phyloP scores from a whole-genome alignment of 2,888 invertebrate genomes.

The Trissoscelio sp. region DNA sequence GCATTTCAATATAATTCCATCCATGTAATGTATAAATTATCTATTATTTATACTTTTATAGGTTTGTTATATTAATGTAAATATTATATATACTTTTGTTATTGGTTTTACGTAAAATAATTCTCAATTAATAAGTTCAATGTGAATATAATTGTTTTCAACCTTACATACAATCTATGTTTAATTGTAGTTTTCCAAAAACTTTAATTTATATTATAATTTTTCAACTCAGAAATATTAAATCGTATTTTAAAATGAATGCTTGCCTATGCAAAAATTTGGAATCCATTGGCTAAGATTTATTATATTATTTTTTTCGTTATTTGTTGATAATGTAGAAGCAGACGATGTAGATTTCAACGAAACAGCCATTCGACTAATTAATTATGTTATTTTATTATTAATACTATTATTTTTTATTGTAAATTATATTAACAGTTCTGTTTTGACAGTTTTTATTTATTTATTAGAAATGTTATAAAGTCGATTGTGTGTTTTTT shows the following conservation, averaged over 20 bases:
- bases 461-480: too few species aligned
- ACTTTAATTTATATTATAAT: neutral
- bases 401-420: too few species aligned
- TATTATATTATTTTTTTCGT: constrained; percentile 25
- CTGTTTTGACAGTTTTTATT: too few species aligned
- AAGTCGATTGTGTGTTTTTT: too few species aligned
- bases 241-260: constrained; percentile 14
- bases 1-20: constrained; percentile 47
- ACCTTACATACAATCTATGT: constrained; percentile 1
- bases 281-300: constrained; percentile 69
- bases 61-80: constrained; percentile 50
- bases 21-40: constrained; percentile 22
- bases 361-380: too few species aligned
- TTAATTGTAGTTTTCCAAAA: too few species aligned
- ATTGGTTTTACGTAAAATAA: constrained; percentile 10
- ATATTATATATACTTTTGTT: constrained; percentile 37
- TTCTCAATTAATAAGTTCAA: constrained; percentile 14
- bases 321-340: neutral
- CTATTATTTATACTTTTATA: constrained; percentile 50
- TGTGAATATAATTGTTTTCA: neutral
- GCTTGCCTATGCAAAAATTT: constrained; percentile 71
- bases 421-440: too few species aligned
- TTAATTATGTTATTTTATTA: too few species aligned
- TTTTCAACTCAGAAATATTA: too few species aligned
- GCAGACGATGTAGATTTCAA: too few species aligned